A percentile compares a stretch with the other conserved stretches of the same genome.
phyloP scores from a whole-genome alignment of 1,140 invertebrate species.

The Drosophila lacertosa region DNA sequence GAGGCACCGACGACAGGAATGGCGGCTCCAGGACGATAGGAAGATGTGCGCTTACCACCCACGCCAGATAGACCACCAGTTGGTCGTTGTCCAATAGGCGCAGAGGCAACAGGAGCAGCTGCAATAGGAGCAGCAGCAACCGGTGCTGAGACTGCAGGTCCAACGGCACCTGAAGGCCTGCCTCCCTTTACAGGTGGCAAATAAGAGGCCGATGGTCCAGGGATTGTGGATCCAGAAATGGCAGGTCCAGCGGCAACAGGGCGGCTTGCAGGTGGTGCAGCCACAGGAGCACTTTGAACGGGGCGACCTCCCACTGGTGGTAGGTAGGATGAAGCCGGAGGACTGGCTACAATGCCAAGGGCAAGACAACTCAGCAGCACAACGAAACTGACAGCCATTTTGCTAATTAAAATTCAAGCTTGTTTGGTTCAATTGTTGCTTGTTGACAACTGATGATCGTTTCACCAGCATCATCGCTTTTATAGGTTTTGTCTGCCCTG shows the following conservation, averaged over 20 bases:
- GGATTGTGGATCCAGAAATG: not conserved
- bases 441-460: constrained; percentile 47
- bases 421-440: not conserved
- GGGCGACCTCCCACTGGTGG: not conserved
- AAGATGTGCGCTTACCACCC: not conserved
- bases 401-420: not conserved
- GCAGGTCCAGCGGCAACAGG: not conserved
- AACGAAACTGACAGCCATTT: constrained; percentile 14
- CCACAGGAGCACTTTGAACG: not conserved
- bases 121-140: not conserved
- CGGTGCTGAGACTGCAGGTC: not conserved
- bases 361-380: constrained; percentile 5
- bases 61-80: not conserved
- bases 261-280: not conserved
- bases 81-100: not conserved
- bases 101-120: too few species aligned
- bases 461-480: too few species aligned
- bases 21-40: constrained; percentile 2
- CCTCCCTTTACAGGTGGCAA: not conserved
- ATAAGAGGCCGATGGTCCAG: not conserved
- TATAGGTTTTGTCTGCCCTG: too few species aligned
- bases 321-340: not conserved
- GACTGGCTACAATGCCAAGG: not conserved
- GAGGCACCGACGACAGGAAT: too few species aligned
- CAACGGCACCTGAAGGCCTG: not conserved